Conservation (phyloP, 2,888 invertebrate species). For the Tenodera sinensis region DNA sequence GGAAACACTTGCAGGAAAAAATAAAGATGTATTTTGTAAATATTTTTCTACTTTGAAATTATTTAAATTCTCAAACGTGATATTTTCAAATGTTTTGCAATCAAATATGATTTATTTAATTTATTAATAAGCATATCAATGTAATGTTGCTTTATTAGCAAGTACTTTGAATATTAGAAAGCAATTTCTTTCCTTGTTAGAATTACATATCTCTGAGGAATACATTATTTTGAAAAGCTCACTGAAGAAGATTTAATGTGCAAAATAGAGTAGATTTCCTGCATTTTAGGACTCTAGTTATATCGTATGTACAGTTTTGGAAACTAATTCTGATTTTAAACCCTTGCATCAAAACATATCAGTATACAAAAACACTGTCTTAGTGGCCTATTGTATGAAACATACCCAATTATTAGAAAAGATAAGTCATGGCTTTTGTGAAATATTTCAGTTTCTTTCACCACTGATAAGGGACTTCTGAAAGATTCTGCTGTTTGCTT, state of each 20-base stretch:
- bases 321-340: neutral
- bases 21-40: neutral
- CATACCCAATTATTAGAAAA: neutral
- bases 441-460: neutral
- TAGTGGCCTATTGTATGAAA: neutral
- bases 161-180: neutral
- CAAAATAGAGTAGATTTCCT: neutral
- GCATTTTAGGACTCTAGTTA: neutral
- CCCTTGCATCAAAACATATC: neutral
- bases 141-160: neutral
- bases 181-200: neutral
- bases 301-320: neutral
- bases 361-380: neutral
- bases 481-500: neutral
- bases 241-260: neutral
- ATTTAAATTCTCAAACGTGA: neutral
- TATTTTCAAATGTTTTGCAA: neutral
- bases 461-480: neutral
- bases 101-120: neutral
- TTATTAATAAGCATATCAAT: neutral
- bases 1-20: neutral
- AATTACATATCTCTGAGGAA: neutral
- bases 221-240: neutral
- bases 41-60: neutral
- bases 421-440: neutral